Percentiles rank a stretch among this genome's conserved stretches.
Evolutionary conservation across 2,797 vertebrate species (phyloP).

Genomic region (Falco peregrinus): DNA sequence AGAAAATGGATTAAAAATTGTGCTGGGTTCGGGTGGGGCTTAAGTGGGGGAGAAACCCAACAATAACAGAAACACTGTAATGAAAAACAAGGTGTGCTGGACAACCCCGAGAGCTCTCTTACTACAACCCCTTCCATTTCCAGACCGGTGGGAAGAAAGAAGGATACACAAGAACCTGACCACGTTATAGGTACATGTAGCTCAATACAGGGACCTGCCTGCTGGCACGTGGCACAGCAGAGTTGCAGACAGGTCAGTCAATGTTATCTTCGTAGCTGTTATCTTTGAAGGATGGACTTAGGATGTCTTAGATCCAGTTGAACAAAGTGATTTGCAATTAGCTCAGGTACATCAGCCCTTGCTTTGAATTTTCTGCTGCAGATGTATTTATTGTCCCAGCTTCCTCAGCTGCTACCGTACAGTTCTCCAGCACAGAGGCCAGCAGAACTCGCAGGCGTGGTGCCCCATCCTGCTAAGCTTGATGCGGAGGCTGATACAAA

Average conservation of each 20-base stretch:
- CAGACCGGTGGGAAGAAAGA: not conserved
- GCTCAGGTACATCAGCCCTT: not conserved
- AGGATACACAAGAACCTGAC: not conserved
- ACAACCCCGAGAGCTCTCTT: not conserved
- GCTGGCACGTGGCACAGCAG: not conserved
- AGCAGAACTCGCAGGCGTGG: not conserved
- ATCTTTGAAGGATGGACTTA: not conserved
- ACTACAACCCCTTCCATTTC: not conserved
- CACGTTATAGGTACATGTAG: not conserved
- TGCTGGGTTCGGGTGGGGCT: not conserved
- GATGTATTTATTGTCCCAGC: not conserved
- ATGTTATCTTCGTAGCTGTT: not conserved
- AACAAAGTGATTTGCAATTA: not conserved
- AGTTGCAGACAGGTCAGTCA: not conserved
- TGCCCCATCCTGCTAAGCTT: not conserved
- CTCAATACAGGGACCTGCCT: not conserved
- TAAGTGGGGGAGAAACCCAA: not conserved
- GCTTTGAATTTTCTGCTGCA: not conserved
- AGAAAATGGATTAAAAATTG: not conserved
- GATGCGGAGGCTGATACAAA: not conserved
- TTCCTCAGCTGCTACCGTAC: accelerated
- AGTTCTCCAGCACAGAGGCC: not conserved
- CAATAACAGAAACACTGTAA: not conserved
- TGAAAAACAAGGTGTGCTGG: not conserved
- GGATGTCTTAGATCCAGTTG: not conserved